phyloP scores from a whole-genome alignment of 2,888 invertebrate species.

The Cyclophora albipunctata region DNA sequence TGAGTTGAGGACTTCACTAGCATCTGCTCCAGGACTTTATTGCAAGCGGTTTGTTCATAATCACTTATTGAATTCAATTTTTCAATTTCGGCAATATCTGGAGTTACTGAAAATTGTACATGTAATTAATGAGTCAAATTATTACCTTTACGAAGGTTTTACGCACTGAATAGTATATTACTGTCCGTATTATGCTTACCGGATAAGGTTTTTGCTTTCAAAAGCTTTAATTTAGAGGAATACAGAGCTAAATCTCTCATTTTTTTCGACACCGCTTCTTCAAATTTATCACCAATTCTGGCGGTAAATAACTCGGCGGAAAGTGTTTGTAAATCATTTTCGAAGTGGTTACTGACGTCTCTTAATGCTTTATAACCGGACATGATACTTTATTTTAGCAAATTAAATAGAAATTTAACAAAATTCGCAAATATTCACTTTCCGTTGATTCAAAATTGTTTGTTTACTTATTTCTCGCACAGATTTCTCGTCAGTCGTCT shows the following conservation, averaged over 20 bases:
- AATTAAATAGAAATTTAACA: too few relatives aligned
- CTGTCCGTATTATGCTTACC: slow-evolving; percentile 30
- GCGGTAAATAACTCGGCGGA: slow-evolving; percentile 37
- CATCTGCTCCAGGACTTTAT: slow-evolving; percentile 43
- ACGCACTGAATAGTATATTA: too few relatives aligned
- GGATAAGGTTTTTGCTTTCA: slow-evolving; percentile 43
- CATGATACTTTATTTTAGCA: slow-evolving; percentile 26
- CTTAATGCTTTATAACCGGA: slow-evolving; percentile 42
- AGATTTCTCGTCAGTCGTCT: too few relatives aligned
- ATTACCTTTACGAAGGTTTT: too few relatives aligned
- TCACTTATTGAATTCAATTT: slow-evolving; percentile 26
- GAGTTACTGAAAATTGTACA: slow-evolving; percentile 27
- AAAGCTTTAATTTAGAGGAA: slow-evolving; percentile 48
- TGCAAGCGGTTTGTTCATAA: slow-evolving; percentile 37
- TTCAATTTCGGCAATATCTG: slow-evolving; percentile 23
- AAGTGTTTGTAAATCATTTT: slow-evolving; percentile 32
- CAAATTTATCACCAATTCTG: slow-evolving; percentile 37
- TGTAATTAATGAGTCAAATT: too few relatives aligned
- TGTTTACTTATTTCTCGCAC: too few relatives aligned
- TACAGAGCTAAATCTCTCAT: slow-evolving; percentile 39
- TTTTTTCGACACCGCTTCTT: slow-evolving; percentile 43
- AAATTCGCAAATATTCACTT: too few relatives aligned
- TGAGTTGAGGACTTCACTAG: slow-evolving; percentile 44
- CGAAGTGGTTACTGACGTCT: slow-evolving; percentile 44
- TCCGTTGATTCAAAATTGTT: too few relatives aligned